phyloP scores from a whole-genome alignment of 2,113 vertebrate genomes.

The Phylloscopus trochilus region DNA sequence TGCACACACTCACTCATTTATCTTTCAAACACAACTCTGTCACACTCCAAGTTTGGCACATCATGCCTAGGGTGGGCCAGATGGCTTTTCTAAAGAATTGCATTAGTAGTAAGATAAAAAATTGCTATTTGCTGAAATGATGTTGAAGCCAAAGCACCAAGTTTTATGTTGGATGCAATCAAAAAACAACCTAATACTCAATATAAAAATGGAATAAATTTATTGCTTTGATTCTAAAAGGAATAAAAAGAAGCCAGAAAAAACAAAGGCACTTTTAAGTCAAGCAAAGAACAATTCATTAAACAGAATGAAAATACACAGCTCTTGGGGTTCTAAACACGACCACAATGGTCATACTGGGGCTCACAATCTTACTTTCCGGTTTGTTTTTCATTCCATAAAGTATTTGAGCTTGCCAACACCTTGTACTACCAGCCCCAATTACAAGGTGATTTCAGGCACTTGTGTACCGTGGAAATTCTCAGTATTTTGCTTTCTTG shows the following conservation, averaged over 20 bases:
- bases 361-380: neutral
- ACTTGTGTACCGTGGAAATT: neutral
- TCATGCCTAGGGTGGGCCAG: neutral
- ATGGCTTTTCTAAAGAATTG: slow-evolving; percentile 11
- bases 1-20: neutral
- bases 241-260: neutral
- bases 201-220: neutral
- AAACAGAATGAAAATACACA: neutral
- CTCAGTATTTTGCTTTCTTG: neutral
- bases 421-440: neutral
- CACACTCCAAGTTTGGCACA: neutral
- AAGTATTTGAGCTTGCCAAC: neutral
- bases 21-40: neutral
- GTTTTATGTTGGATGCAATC: neutral
- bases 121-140: neutral
- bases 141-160: neutral
- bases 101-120: neutral
- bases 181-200: neutral
- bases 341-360: neutral
- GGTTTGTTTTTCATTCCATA: neutral
- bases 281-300: neutral
- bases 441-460: neutral
- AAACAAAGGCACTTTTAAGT: neutral
- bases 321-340: fast-evolving
- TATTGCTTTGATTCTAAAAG: neutral